Evolutionary conservation across 2,888 invertebrate species (phyloP), one percentile per base, ranked within the genome.

Genomic region (Synanthedon andrenaeformis): DNA sequence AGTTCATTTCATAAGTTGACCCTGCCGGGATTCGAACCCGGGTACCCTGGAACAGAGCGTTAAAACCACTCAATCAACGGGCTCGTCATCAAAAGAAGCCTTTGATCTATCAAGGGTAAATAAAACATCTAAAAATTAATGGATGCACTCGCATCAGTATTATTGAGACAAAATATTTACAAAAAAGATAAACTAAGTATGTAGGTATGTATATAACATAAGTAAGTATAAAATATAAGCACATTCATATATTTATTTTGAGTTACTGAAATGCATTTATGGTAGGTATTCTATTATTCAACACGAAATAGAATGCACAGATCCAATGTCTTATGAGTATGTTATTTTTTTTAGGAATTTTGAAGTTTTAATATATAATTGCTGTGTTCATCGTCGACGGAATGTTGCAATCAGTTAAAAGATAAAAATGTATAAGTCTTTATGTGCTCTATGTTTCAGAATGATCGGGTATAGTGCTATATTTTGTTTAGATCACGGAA

Each of bases 161-260:
- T 66, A 70, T 75, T 82, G 63, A 68, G 76, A 79, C 69, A 72
- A 80, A 81, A 79, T 85, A 85, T 85, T 82, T 85, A 85, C 85
- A 86, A 82, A 82, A 78, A 77, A 82, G 74, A 74, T 74, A 54
- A 42, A 35, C 35, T 35, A 35, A 35, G 35, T 35, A 35, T 35
- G 42, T 51, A 48, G 42, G 52, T 17, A 49, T 17, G 12, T 13
- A 69, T 77, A 66, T 76, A 80, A 80, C 74, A 79, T 75, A 70
- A 72, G 53, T 45, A 45, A 45, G 45, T 45, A 52, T 51, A 48
- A 83, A 84, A 82, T 35, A 84, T 82, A 85, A 84, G 78, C 82
- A 83, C 74, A 79, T 78, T 72, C 72, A 74, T 71, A 13, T 69
- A 74, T 76, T 69, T 65, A 69, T 65, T 35, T 35, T 35, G 10